A percentile compares a stretch with the other conserved stretches of the same genome.
Evolutionary conservation across 2,797 vertebrate species (phyloP).

Genomic region (Lindbergichthys nudifrons): DNA sequence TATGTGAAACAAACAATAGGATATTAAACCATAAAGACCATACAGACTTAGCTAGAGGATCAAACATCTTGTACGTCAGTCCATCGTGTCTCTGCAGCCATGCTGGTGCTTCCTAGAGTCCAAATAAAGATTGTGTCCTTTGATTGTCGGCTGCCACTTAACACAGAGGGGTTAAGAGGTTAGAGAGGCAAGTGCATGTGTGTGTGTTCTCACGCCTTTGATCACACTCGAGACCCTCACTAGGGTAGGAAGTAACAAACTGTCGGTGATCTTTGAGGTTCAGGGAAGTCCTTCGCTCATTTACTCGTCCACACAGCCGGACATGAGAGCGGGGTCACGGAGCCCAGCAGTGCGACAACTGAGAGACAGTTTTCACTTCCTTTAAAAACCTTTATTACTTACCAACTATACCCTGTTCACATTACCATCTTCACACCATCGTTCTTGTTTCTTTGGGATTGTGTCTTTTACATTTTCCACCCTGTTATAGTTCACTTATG

Average conservation of each 20-base stretch:
- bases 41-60: not conserved
- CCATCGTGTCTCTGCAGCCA: not conserved
- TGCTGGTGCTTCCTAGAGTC: slow-evolving; percentile 9
- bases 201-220: slow-evolving; percentile 77
- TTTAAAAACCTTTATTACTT: slow-evolving; percentile 49
- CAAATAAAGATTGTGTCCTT: slow-evolving; percentile 57
- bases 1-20: not conserved
- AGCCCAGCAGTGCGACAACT: slow-evolving; percentile 34
- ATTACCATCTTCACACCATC: slow-evolving; percentile 17
- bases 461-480: not conserved
- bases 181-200: slow-evolving; percentile 63
- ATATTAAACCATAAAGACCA: not conserved
- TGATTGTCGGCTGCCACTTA: slow-evolving; percentile 57
- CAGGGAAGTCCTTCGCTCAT: slow-evolving; percentile 56
- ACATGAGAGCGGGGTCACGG: slow-evolving; percentile 25
- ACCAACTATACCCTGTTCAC: slow-evolving; percentile 18
- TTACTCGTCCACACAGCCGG: slow-evolving; percentile 47
- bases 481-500: not conserved
- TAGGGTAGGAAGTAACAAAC: slow-evolving; percentile 76
- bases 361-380: slow-evolving; percentile 54
- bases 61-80: slow-evolving; percentile 17
- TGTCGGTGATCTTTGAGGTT: slow-evolving; percentile 66
- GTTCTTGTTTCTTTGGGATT: not conserved
- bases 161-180: slow-evolving; percentile 73
- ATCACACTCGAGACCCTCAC: slow-evolving; percentile 62